A percentile compares a stretch with the other conserved stretches of the same genome.
phyloP scores from a whole-genome alignment of 2,797 vertebrate genomes.

The Xenopus petersii region DNA sequence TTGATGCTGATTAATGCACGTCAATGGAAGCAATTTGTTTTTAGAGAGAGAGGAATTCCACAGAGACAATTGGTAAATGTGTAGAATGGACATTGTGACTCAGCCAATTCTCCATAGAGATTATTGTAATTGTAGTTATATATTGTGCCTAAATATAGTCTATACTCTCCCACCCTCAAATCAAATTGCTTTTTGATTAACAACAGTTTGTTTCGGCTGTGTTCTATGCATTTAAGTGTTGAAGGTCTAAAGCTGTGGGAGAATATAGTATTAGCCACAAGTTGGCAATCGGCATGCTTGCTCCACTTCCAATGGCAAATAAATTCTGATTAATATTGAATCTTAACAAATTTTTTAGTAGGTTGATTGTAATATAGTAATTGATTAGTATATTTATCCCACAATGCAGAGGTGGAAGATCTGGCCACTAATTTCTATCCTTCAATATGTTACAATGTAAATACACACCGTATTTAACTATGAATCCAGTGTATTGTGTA shows the following conservation, averaged over 20 bases:
- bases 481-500: too few species aligned
- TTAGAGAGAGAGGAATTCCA: constrained; percentile 5
- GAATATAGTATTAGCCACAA: too few species aligned
- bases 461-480: too few species aligned
- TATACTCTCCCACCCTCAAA: constrained; percentile 19
- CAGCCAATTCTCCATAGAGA: not conserved
- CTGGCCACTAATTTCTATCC: too few species aligned
- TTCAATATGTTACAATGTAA: too few species aligned
- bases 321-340: constrained; percentile 39
- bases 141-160: constrained; percentile 14
- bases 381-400: too few species aligned
- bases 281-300: constrained; percentile 24
- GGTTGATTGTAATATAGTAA: too few species aligned
- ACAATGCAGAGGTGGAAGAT: too few species aligned
- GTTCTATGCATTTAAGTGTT: too few species aligned
- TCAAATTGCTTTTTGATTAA: constrained; percentile 29
- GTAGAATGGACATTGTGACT: constrained; percentile 15
- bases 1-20: not conserved
- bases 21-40: constrained; percentile 19
- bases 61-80: constrained; percentile 16
- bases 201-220: constrained; percentile 9
- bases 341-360: not conserved
- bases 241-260: too few species aligned
- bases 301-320: constrained; percentile 19
- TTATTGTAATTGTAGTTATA: constrained; percentile 1